Percentiles rank a stretch among this genome's conserved stretches.
Evolutionary conservation across 35 echinoderm and acorn worm species (phyloP).

Genomic region (Ophioderma brevispina): DNA sequence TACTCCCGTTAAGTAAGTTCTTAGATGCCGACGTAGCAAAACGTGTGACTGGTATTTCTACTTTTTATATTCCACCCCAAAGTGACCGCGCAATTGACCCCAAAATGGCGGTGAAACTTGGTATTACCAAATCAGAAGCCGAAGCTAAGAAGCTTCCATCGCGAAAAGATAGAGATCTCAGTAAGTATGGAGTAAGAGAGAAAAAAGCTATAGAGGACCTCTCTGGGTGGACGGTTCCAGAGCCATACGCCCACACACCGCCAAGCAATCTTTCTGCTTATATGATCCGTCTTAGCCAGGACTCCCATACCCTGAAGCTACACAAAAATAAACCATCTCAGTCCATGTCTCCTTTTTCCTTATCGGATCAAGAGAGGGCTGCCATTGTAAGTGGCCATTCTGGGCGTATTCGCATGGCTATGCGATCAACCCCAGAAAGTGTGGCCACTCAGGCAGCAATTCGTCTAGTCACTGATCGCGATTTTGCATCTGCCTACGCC

Average conservation of each 20-base stretch:
- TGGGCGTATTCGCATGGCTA: neutral
- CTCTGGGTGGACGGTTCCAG: neutral
- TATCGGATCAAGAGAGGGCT: neutral
- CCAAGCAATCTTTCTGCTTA: neutral
- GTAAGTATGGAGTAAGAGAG: neutral
- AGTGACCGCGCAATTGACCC: neutral
- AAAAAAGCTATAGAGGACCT: neutral
- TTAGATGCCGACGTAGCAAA: neutral
- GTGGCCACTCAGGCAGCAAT: neutral
- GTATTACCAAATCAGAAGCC: neutral
- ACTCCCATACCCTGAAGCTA: neutral
- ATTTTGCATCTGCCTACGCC: neutral
- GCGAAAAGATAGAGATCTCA: neutral
- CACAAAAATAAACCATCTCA: neutral
- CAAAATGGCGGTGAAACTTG: conserved; percentile 5
- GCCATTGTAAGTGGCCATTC: neutral
- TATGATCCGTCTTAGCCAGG: neutral
- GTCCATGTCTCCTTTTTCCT: neutral
- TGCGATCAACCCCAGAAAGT: neutral
- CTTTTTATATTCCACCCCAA: conserved; percentile 11
- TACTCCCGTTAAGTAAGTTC: neutral
- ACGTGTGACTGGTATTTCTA: neutral
- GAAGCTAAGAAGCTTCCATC: neutral
- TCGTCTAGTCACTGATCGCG: neutral
- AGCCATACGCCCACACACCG: neutral